Conservation (phyloP, 2,888 invertebrate species). For the Ornithoptera priamus region DNA sequence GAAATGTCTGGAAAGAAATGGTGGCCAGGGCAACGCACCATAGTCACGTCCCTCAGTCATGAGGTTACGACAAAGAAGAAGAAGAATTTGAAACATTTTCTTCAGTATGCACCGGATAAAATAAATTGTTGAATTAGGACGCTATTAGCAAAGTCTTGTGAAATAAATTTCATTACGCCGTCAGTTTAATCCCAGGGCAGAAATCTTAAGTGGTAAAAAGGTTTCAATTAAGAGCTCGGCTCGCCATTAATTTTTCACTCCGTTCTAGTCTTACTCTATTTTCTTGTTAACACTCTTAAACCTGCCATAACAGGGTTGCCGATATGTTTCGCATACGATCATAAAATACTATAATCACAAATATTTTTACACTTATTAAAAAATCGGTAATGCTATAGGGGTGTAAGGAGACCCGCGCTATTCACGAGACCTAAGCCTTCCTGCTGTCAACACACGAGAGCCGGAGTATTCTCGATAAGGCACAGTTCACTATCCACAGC, state of each 20-base stretch:
- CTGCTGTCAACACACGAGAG: too few relatives aligned
- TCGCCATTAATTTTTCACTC: conserved; percentile 36
- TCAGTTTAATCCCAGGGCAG: conserved; percentile 34
- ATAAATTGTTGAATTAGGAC: conserved; percentile 12
- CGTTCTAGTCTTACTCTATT: conserved; percentile 39
- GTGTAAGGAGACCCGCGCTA: too few relatives aligned
- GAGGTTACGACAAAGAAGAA: too few relatives aligned
- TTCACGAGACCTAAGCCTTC: too few relatives aligned
- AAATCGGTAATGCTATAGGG: too few relatives aligned
- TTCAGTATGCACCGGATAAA: not conserved
- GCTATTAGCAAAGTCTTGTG: conserved; percentile 21
- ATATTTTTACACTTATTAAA: too few relatives aligned
- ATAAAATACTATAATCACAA: not conserved
- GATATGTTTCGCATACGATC: not conserved
- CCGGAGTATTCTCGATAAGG: too few relatives aligned
- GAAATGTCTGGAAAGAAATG: too few relatives aligned
- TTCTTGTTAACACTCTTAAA: conserved; percentile 33
- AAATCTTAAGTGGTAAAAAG: conserved; percentile 44
- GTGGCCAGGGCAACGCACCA: too few relatives aligned
- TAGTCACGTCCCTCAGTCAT: too few relatives aligned
- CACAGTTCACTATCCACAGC: too few relatives aligned
- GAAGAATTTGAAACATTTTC: not conserved
- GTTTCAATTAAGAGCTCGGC: conserved; percentile 49
- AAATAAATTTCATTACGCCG: conserved; percentile 30
- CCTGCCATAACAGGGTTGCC: conserved; percentile 4